Conservation (phyloP, 1,140 invertebrate genomes). For the Panulirus ornatus region DNA sequence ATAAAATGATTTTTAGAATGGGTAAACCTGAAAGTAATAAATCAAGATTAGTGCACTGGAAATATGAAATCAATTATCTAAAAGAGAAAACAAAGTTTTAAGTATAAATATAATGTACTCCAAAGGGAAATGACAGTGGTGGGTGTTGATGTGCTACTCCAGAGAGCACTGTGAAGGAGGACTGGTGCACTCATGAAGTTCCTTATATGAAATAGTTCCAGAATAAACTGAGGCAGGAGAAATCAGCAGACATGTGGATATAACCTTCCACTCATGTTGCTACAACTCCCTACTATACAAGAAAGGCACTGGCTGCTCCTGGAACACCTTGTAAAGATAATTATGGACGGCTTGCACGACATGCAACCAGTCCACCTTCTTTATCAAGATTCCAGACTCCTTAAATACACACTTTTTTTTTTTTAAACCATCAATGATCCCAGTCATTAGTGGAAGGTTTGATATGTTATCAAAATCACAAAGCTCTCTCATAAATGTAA, state of each 20-base stretch:
- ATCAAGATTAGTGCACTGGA: neutral
- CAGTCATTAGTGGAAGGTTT: constrained; percentile 28
- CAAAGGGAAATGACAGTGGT: neutral
- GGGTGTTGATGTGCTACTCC: neutral
- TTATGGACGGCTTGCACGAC: constrained; percentile 37
- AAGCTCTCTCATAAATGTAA: constrained; percentile 28
- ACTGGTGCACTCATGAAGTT: constrained; percentile 27
- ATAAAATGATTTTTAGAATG: neutral
- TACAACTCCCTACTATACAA: neutral
- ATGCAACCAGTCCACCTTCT: constrained; percentile 20
- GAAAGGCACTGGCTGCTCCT: constrained; percentile 46
- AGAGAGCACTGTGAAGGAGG: constrained; percentile 19
- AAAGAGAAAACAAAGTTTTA: neutral
- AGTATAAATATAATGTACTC: neutral
- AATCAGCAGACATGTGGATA: no score
- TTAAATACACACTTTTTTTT: constrained; percentile 5
- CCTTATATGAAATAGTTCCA: constrained; percentile 25
- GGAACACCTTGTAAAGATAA: constrained; percentile 32
- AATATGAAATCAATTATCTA: neutral
- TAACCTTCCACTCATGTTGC: neutral
- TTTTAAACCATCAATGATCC: constrained; percentile 27
- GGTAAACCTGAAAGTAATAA: neutral
- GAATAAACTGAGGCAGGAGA: constrained; percentile 19
- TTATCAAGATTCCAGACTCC: constrained; percentile 40
- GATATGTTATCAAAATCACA: constrained; percentile 60